phyloP scores from a whole-genome alignment of 2,113 vertebrate species.

The Apteryx owenii region DNA sequence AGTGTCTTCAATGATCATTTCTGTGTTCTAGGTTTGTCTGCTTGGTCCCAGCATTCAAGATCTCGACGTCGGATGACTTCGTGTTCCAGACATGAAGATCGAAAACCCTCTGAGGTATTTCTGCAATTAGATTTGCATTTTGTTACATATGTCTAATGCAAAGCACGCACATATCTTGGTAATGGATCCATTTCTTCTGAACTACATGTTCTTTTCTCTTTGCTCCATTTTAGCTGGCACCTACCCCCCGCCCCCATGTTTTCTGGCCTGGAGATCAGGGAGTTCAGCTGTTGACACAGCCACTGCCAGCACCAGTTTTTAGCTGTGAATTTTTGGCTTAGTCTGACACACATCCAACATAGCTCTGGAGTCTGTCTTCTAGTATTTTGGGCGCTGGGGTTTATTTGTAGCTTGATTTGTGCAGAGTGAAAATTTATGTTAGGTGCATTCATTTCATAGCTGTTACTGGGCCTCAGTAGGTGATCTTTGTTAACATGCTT shows the following conservation, averaged over 20 bases:
- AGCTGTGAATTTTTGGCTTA: slow-evolving; percentile 53
- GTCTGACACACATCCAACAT: slow-evolving; percentile 55
- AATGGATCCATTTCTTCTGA: not conserved
- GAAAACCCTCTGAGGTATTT: slow-evolving; percentile 94
- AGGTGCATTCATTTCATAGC: slow-evolving; percentile 14
- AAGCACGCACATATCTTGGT: not conserved
- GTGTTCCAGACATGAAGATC: slow-evolving; percentile 83
- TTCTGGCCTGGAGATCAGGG: slow-evolving; percentile 42
- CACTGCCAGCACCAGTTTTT: slow-evolving; percentile 61
- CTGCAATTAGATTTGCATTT: not conserved
- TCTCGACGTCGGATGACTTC: slow-evolving; percentile 83
- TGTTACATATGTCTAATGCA: not conserved
- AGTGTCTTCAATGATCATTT: not conserved
- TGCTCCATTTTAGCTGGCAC: slow-evolving; percentile 50
- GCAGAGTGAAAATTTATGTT: slow-evolving; percentile 3
- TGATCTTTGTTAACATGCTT: slow-evolving; percentile 15
- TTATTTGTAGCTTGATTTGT: slow-evolving; percentile 45
- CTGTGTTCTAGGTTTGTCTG: slow-evolving; percentile 87
- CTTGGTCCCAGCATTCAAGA: slow-evolving; percentile 93
- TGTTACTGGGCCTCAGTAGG: not conserved
- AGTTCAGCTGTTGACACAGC: slow-evolving; percentile 61
- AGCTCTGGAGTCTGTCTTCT: not conserved
- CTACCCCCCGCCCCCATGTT: not conserved
- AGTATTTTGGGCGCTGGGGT: not conserved
- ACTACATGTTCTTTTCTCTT: slow-evolving; percentile 27